Percentiles rank a stretch among this genome's conserved stretches.
Conservation (phyloP, 2,888 invertebrate genomes). For the Nomada fucata region DNA sequence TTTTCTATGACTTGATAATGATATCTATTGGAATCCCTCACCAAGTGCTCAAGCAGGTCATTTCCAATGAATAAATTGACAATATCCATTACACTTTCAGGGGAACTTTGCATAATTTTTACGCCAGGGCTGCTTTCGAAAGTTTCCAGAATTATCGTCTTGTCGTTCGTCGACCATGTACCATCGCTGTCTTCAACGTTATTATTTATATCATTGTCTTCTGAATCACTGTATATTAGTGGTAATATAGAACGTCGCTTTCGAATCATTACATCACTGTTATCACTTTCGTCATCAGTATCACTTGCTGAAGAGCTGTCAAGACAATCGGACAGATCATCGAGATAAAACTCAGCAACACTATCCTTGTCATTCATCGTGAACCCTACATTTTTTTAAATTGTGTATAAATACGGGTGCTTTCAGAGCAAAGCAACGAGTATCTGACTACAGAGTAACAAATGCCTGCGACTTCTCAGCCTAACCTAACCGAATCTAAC, state of each 20-base stretch:
- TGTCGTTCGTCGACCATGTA: conserved; percentile 58
- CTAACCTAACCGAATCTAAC: too few relatives aligned
- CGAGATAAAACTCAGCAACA: background rate
- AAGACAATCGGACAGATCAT: background rate
- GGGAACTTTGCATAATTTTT: too few relatives aligned
- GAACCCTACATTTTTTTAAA: background rate
- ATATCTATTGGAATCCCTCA: conserved; percentile 34
- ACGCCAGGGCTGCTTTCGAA: too few relatives aligned
- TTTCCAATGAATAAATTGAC: too few relatives aligned
- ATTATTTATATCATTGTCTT: conserved; percentile 8
- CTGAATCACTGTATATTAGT: background rate
- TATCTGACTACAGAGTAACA: too few relatives aligned
- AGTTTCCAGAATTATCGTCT: background rate
- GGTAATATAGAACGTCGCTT: conserved; percentile 18
- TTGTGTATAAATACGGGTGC: background rate
- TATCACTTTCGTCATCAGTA: conserved; percentile 4
- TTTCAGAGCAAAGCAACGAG: too few relatives aligned
- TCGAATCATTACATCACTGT: background rate
- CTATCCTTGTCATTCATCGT: background rate
- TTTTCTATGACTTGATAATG: conserved; percentile 49
- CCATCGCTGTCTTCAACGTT: conserved; percentile 38
- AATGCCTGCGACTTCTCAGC: too few relatives aligned
- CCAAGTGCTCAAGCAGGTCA: too few relatives aligned
- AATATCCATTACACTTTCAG: too few relatives aligned
- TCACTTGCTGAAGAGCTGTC: background rate